A percentile compares a stretch with the other conserved stretches of the same genome.
Conservation (phyloP, 2,113 vertebrate genomes). For the Lathamus discolor region DNA sequence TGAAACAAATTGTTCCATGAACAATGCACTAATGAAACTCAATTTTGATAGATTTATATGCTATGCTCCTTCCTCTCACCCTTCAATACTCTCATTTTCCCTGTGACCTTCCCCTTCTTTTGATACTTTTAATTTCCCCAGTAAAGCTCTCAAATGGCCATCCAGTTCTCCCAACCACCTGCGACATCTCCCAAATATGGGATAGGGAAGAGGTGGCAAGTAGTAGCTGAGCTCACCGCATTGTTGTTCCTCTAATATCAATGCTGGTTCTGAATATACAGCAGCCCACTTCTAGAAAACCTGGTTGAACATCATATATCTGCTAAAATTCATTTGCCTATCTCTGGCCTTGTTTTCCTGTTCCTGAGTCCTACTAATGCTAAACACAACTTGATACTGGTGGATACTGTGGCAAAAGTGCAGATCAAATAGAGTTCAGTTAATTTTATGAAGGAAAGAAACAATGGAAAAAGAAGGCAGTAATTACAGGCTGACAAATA, state of each 20-base stretch:
- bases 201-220: background rate
- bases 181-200: fast-evolving
- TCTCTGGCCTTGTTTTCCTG: fast-evolving
- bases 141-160: background rate
- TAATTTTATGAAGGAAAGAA: background rate
- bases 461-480: background rate
- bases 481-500: background rate
- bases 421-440: background rate
- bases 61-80: background rate
- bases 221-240: background rate
- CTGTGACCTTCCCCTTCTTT: background rate
- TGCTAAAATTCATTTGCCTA: background rate
- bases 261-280: fast-evolving
- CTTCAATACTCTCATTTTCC: background rate
- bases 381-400: background rate
- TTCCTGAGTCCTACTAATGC: background rate
- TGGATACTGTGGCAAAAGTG: fast-evolving
- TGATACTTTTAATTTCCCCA: background rate
- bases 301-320: fast-evolving
- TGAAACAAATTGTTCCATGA: background rate
- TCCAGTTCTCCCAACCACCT: background rate
- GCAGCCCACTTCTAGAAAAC: background rate
- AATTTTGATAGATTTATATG: background rate
- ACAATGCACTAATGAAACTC: background rate
- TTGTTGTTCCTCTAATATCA: fast-evolving